Evolutionary conservation across 2,113 vertebrate genomes (phyloP), one percentile per base, ranked within the genome.

Genomic region (Sander lucioperca): DNA sequence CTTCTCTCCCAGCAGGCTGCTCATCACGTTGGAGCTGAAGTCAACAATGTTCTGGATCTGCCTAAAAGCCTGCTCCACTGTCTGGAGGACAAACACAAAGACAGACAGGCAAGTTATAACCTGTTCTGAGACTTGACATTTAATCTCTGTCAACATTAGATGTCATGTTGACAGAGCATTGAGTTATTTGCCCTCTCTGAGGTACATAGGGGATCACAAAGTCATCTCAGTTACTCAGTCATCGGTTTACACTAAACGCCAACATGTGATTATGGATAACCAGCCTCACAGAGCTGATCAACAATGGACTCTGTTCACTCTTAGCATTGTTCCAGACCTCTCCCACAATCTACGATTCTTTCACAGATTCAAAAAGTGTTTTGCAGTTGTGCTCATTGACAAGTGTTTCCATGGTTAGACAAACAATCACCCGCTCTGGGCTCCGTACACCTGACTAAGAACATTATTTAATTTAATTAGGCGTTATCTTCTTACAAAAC

Each of bases 21-120:
- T 98, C 98, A 99, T 99, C 58, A 99, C 96, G n/a, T 97, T 97
- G 92, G 96, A 98, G 90, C 96, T 96, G 11, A 98, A 99, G 93
- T 99, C 97, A 30, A 99, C 96, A 0, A 99, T 97, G 95, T 97
- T 98, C 89, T 97, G 97, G 61, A 99, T 96, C 87, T 99, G 97
- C 58, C 96, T 96, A 57, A 96, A 96, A 69, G 97, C 96, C 93
- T 99, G 97, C 86, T 98, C 96, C 4, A 96, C 93, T 0, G 92
- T 95, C 95, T 96, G 84, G 3, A 79, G 23, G 16, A 74, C 47
- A 77, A 25, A 86, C n/a, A 81, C 30, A 67, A 15, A 72, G 1
- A 64, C 3, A 82, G 12, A 5, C 25, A 47, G 1, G 25, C n/a
- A 56, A 19, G 33, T 23, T 18, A 47, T 2, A 23, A 33, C 58